These are phyloP conservation scores for Aythya baeri DNA, from an alignment of 2,113 vertebrate genomes.

Conservation along the genomic window DNA sequence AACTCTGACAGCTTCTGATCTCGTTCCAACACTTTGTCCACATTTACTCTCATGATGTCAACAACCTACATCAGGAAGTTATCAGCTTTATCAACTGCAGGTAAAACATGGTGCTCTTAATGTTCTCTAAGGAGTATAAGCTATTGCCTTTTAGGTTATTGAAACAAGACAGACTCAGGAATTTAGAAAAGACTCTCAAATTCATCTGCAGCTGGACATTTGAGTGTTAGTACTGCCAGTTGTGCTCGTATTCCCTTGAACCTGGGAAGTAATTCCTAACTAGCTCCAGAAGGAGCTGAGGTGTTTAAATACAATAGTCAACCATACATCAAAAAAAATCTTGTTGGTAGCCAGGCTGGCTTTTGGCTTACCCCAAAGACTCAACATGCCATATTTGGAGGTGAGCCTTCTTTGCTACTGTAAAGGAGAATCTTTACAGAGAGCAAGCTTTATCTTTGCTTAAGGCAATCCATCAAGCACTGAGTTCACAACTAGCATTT, in stretches of 20 bases:
- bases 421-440: neutral
- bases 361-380: neutral
- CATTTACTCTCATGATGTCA: slow-evolving; percentile 97
- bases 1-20: slow-evolving; percentile 94
- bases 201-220: neutral
- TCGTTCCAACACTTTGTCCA: slow-evolving; percentile 94
- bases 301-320: neutral
- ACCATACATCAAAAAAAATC: accelerated
- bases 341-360: neutral
- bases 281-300: neutral
- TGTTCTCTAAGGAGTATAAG: neutral
- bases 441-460: neutral
- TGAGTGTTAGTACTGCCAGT: neutral
- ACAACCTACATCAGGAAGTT: slow-evolving; percentile 82
- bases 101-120: neutral
- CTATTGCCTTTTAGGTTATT: neutral
- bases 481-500: neutral
- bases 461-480: neutral
- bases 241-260: neutral
- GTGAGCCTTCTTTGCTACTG: neutral
- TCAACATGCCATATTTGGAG: accelerated
- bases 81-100: neutral
- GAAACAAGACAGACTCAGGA: neutral
- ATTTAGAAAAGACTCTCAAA: neutral
- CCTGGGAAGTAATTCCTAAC: neutral